Evolutionary conservation across 2,888 invertebrate genomes (phyloP).

Genomic region (Tetrapedia diversipes): DNA sequence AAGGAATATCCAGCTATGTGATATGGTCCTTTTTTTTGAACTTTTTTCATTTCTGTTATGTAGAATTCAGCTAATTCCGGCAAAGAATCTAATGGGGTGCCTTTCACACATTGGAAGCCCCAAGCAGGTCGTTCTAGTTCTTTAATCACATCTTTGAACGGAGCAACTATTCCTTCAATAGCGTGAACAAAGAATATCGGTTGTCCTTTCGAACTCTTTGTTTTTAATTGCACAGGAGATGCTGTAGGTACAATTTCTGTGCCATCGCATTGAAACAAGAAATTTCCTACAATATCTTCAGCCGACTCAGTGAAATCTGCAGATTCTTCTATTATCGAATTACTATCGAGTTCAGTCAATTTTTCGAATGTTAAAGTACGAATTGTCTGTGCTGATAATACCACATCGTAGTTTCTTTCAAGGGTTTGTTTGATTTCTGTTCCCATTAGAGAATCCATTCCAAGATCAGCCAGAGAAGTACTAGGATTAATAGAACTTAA

Average conservation of each 20-base stretch:
- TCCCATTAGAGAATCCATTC: slow-evolving; percentile 99
- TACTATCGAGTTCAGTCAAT: slow-evolving; percentile 85
- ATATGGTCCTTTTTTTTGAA: slow-evolving; percentile 93
- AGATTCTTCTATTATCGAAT: slow-evolving; percentile 66
- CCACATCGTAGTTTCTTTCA: slow-evolving; percentile 95
- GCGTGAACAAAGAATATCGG: slow-evolving; percentile 91
- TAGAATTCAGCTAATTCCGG: slow-evolving; percentile 89
- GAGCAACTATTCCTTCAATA: slow-evolving; percentile 93
- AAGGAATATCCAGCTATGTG: slow-evolving; percentile 97
- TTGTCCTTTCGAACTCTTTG: slow-evolving; percentile 82
- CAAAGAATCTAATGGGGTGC: slow-evolving; percentile 90
- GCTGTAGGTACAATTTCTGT: slow-evolving; percentile 90
- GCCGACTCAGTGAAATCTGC: background rate
- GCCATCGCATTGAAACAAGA: slow-evolving; percentile 83
- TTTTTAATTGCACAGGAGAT: slow-evolving; percentile 87
- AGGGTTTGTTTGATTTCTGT: slow-evolving; percentile 99
- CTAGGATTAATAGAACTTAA: slow-evolving; percentile 89
- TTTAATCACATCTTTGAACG: slow-evolving; percentile 89
- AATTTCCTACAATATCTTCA: slow-evolving; percentile 39
- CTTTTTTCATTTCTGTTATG: slow-evolving; percentile 88
- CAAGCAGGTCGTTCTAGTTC: slow-evolving; percentile 90
- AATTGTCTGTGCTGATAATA: slow-evolving; percentile 95
- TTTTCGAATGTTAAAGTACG: slow-evolving; percentile 91
- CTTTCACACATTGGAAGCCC: slow-evolving; percentile 94
- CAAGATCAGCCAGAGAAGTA: slow-evolving; percentile 95